phyloP scores from a whole-genome alignment of 1,140 invertebrate species.

The Aphaenogaster ashmeadi region DNA sequence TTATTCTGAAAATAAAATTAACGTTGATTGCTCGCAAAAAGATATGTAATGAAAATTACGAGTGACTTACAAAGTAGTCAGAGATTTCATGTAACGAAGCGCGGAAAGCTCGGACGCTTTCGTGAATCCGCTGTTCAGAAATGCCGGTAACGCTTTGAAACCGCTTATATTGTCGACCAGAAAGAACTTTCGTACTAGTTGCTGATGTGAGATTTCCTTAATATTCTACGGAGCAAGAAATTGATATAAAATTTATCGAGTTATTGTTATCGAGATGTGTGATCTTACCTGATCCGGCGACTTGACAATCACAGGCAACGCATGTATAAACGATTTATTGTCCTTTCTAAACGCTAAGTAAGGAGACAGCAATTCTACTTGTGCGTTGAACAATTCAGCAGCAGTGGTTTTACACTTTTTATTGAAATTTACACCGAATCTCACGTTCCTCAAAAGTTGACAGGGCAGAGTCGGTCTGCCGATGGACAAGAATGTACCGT shows the following conservation, averaged over 20 bases:
- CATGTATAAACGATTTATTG: constrained; percentile 86
- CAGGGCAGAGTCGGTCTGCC: constrained; percentile 85
- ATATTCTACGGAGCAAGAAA: constrained; percentile 51
- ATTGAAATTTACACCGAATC: constrained; percentile 88
- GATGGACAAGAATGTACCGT: constrained; percentile 83
- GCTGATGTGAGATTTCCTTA: constrained; percentile 87
- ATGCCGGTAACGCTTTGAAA: constrained; percentile 77
- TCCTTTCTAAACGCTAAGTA: constrained; percentile 88
- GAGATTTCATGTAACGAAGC: constrained; percentile 85
- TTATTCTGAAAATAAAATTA: constrained; percentile 83
- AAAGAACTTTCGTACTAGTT: constrained; percentile 91
- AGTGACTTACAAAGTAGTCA: constrained; percentile 82
- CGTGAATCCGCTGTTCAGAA: constrained; percentile 69
- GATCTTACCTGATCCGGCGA: constrained; percentile 74
- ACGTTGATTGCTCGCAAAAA: not conserved
- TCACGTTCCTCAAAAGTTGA: constrained; percentile 86
- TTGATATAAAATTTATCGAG: constrained; percentile 21
- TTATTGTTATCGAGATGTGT: not conserved
- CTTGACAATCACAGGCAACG: constrained; percentile 88
- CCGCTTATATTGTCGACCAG: constrained; percentile 89
- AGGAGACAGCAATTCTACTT: constrained; percentile 88
- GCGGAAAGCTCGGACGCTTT: constrained; percentile 67
- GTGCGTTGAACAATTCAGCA: constrained; percentile 87
- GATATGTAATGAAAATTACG: not conserved
- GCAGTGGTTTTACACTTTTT: constrained; percentile 87